These are phyloP conservation scores for Sycophaga agraensis DNA, from an alignment of 1,140 invertebrate genomes.

Conservation along the genomic window DNA sequence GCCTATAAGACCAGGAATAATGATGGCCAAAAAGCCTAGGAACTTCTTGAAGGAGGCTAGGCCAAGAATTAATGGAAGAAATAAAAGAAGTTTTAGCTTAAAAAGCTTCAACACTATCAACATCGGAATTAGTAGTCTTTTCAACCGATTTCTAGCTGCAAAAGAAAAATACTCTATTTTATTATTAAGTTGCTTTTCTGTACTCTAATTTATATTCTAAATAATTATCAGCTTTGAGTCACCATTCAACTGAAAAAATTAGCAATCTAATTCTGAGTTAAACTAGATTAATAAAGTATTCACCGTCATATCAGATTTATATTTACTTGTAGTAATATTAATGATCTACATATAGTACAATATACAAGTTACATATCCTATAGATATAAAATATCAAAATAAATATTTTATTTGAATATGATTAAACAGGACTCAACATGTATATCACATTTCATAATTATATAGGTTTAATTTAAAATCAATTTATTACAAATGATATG, in stretches of 20 bases:
- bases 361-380: too few species aligned
- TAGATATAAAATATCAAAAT: too few species aligned
- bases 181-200: too few species aligned
- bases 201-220: background rate
- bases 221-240: background rate
- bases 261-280: too few species aligned
- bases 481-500: background rate
- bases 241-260: background rate
- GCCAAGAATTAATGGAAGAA: conserved; percentile 78
- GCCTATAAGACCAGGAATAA: conserved; percentile 74
- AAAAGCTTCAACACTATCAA: conserved; percentile 79
- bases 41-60: conserved; percentile 82
- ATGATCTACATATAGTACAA: too few species aligned
- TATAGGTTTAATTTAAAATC: background rate
- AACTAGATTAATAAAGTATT: too few species aligned
- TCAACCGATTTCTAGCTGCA: conserved; percentile 74
- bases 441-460: too few species aligned
- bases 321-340: too few species aligned
- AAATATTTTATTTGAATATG: too few species aligned
- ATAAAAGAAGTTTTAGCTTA: conserved; percentile 78
- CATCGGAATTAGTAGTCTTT: conserved; percentile 80
- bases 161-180: conserved; percentile 14
- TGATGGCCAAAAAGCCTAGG: conserved; percentile 73
- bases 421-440: too few species aligned
- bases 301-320: too few species aligned